Evolutionary conservation across 2,113 vertebrate species (phyloP).

Genomic region (Phycodurus eques): DNA sequence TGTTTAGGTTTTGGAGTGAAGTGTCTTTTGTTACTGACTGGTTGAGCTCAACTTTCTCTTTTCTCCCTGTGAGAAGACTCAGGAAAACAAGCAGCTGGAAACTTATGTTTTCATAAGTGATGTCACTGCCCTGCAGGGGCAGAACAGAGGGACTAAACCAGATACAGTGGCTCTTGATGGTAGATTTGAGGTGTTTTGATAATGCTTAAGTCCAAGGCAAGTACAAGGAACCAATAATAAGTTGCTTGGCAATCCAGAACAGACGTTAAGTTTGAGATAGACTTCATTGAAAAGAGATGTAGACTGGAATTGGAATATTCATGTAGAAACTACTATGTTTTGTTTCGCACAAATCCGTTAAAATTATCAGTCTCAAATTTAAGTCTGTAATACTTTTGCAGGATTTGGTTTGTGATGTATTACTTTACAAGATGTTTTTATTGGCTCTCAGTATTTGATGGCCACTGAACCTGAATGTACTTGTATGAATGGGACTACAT

Average conservation of each 20-base stretch:
- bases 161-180: constrained; percentile 36
- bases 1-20: constrained; percentile 40
- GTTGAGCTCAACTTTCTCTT: constrained; percentile 58
- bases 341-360: neutral
- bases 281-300: constrained; percentile 13
- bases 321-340: neutral
- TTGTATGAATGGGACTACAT: neutral
- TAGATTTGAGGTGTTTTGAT: constrained; percentile 8
- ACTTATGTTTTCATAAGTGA: constrained; percentile 68
- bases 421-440: constrained; percentile 2
- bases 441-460: constrained; percentile 16
- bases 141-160: constrained; percentile 53
- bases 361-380: neutral
- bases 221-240: constrained; percentile 4
- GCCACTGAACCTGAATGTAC: constrained; percentile 2
- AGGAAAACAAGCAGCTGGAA: constrained; percentile 66
- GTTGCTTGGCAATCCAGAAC: neutral
- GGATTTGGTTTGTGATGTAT: constrained; percentile 21
- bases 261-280: neutral
- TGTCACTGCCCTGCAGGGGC: constrained; percentile 56
- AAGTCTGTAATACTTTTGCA: neutral
- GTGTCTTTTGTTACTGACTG: constrained; percentile 46
- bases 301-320: neutral
- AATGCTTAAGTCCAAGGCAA: neutral
- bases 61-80: constrained; percentile 56